phyloP scores from a whole-genome alignment of 2,888 invertebrate species.

The Drosophila sordidula region DNA sequence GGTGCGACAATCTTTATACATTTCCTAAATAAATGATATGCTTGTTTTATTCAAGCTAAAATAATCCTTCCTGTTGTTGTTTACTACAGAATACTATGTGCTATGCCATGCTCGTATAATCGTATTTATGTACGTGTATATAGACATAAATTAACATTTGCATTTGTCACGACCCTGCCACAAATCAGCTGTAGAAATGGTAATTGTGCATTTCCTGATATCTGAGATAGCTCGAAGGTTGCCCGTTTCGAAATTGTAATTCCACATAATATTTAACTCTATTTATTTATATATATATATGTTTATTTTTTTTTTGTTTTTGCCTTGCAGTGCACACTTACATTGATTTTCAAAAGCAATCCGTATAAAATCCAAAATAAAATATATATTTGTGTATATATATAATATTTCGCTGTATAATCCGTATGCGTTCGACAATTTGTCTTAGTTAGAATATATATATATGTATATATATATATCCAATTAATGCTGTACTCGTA shows the following conservation, averaged over 20 bases:
- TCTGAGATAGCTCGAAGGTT: slow-evolving; percentile 50
- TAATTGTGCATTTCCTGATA: slow-evolving; percentile 67
- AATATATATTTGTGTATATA: slow-evolving; percentile 9
- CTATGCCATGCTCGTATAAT: background rate
- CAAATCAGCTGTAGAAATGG: slow-evolving; percentile 61
- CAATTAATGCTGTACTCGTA: slow-evolving; percentile 42
- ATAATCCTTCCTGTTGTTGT: slow-evolving; percentile 36
- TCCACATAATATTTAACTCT: slow-evolving; percentile 1
- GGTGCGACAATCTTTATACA: background rate
- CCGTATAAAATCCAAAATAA: slow-evolving; percentile 58
- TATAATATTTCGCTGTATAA: slow-evolving; percentile 32
- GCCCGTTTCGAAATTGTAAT: slow-evolving; percentile 16
- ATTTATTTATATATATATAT: background rate
- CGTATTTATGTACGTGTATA: slow-evolving; percentile 1
- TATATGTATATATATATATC: slow-evolving; percentile 45
- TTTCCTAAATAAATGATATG: slow-evolving; percentile 6
- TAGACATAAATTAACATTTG: slow-evolving; percentile 41
- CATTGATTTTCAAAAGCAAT: slow-evolving; percentile 84
- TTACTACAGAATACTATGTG: slow-evolving; percentile 19
- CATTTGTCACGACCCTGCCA: slow-evolving; percentile 60
- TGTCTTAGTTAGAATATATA: slow-evolving; percentile 12
- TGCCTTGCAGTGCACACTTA: slow-evolving; percentile 65
- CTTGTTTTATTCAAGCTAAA: slow-evolving; percentile 10
- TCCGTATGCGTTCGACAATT: slow-evolving; percentile 40
- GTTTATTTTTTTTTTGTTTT: background rate